Evolutionary conservation across 2,888 invertebrate genomes (phyloP).

Genomic region (Lasioglossum zephyrum): DNA sequence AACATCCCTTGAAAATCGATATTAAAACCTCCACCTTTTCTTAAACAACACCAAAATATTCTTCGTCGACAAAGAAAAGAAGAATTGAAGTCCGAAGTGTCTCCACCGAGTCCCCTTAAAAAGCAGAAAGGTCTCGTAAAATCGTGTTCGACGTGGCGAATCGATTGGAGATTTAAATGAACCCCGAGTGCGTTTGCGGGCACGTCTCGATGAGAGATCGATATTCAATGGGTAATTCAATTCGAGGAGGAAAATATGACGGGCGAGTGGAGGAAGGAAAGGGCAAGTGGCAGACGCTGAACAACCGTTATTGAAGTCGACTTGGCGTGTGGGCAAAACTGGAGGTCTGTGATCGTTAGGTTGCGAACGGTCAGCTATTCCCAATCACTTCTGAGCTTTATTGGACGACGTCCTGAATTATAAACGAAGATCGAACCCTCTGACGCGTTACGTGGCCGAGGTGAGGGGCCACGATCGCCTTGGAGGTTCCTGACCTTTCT

Average conservation of each 20-base stretch:
- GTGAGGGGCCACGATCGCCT: neutral
- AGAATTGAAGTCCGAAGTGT: neutral
- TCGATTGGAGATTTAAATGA: conserved; percentile 5
- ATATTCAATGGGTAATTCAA: neutral
- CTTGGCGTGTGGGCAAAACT: conserved; percentile 67
- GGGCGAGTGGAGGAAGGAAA: conserved; percentile 24
- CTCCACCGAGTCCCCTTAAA: too few relatives aligned
- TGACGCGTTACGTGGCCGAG: conserved; percentile 59
- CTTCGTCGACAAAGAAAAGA: neutral
- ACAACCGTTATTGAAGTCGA: conserved; percentile 62
- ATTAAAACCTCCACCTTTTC: too few relatives aligned
- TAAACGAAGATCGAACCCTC: conserved; percentile 75
- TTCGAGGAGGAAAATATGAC: neutral
- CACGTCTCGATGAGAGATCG: neutral
- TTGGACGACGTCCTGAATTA: conserved; percentile 81
- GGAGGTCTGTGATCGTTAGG: conserved; percentile 71
- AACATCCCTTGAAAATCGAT: too few relatives aligned
- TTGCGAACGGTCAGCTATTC: conserved; percentile 71
- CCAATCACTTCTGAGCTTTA: conserved; percentile 81
- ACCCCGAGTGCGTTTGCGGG: neutral
- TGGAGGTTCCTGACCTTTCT: conserved; percentile 68
- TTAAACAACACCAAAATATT: neutral
- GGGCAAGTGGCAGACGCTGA: conserved; percentile 45
- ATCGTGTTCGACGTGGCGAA: neutral
- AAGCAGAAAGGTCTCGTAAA: neutral